Conservation (phyloP, 1,140 invertebrate species). For the Drosophila bocki region DNA sequence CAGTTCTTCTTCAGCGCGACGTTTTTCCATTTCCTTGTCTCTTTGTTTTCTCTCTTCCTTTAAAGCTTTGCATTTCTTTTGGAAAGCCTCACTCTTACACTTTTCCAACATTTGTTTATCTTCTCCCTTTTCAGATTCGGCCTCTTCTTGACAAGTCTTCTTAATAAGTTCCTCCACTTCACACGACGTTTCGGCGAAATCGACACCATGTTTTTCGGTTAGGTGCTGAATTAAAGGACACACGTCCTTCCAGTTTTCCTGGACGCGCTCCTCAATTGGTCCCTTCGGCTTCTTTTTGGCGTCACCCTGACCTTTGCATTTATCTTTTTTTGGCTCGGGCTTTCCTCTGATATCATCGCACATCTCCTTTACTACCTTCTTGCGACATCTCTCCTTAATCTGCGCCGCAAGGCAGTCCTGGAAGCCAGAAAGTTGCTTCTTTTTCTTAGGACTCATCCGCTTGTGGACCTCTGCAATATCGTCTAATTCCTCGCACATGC, state of each 20-base stretch:
- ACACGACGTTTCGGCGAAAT: neutral
- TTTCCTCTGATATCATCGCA: constrained; percentile 9
- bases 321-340: neutral
- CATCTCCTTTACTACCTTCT: constrained; percentile 15
- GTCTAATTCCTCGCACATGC: constrained; percentile 3
- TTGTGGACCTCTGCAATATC: neutral
- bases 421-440: neutral
- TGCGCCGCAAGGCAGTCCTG: constrained; percentile 1
- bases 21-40: neutral
- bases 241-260: constrained; percentile 4
- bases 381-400: constrained; percentile 23
- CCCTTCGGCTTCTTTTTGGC: neutral
- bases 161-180: constrained; percentile 8
- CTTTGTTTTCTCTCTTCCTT: neutral
- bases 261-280: neutral
- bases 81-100: neutral
- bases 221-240: constrained; percentile 10
- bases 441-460: neutral
- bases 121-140: neutral
- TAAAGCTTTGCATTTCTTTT: neutral
- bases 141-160: neutral
- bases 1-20: neutral
- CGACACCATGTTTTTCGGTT: constrained; percentile 2
- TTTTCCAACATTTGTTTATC: constrained; percentile 1
- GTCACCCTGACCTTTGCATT: neutral